phyloP scores from a whole-genome alignment of 2,113 vertebrate genomes.

The Embiotoca jacksoni region DNA sequence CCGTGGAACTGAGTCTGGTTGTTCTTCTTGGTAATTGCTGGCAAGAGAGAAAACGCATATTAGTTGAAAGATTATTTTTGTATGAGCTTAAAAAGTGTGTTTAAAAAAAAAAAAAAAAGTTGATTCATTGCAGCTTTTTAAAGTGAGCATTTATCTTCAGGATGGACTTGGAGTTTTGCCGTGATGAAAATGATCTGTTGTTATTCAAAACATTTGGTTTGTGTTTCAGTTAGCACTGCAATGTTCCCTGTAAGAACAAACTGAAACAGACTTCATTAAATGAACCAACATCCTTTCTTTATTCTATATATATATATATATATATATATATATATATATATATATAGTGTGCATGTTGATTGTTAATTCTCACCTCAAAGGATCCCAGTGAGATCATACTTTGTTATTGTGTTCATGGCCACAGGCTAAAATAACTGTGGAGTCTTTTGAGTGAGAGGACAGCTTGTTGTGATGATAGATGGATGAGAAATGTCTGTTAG shows the following conservation, averaged over 20 bases:
- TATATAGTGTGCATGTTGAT: neutral
- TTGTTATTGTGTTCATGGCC: constrained; percentile 4
- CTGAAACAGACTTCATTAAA: neutral
- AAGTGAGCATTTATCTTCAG: no score
- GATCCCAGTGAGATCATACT: constrained; percentile 1
- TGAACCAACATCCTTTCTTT: neutral
- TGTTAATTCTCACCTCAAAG: neutral
- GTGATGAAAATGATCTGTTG: neutral
- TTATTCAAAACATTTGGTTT: neutral
- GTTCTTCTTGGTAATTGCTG: neutral
- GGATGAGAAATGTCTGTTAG: constrained; percentile 44
- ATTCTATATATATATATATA: no score
- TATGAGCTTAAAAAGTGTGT: neutral
- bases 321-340: no score
- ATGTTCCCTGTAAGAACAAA: neutral
- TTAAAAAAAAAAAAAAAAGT: no score
- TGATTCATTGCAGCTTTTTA: neutral
- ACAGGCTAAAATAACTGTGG: neutral
- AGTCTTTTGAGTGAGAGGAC: constrained; percentile 22
- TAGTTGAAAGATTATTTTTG: neutral
- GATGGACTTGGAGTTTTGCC: neutral
- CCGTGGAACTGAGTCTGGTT: neutral
- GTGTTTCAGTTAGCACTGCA: no score
- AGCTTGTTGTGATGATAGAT: constrained; percentile 37
- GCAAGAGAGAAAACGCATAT: neutral